Evolutionary conservation across 1,140 invertebrate genomes (phyloP).

Genomic region (Andricus grossulariae): DNA sequence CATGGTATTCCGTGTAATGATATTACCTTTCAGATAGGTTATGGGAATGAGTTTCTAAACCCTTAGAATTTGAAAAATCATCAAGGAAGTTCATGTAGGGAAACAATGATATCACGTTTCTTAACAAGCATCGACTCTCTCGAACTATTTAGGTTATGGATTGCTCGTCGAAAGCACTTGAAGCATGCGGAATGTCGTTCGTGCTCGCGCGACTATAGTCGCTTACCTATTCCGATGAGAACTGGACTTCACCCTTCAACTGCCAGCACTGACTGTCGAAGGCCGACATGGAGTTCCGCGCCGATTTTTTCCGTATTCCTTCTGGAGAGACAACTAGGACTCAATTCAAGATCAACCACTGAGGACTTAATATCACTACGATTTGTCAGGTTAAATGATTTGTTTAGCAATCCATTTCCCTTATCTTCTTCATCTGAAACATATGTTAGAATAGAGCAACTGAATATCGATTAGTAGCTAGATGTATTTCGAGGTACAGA

Average conservation of each 20-base stretch:
- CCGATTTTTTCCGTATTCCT: background rate
- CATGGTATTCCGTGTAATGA: no score
- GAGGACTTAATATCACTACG: slow-evolving; percentile 2
- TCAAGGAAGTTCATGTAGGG: background rate
- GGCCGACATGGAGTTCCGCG: slow-evolving; percentile 10
- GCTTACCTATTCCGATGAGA: slow-evolving; percentile 4
- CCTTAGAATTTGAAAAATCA: background rate
- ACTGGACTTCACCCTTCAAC: slow-evolving; percentile 27
- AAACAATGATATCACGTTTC: background rate
- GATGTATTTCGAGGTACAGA: background rate
- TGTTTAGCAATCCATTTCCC: slow-evolving; percentile 11
- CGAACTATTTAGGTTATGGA: background rate
- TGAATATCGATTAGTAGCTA: slow-evolving; percentile 13
- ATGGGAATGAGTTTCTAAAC: no score
- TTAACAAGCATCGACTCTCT: background rate
- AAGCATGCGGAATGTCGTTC: slow-evolving; percentile 25
- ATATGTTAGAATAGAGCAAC: slow-evolving; percentile 10
- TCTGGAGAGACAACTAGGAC: background rate
- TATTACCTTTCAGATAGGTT: no score
- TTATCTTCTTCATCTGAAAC: slow-evolving; percentile 5
- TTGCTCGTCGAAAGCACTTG: slow-evolving; percentile 2
- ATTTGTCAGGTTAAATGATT: background rate
- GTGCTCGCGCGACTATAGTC: slow-evolving; percentile 21
- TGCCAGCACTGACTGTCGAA: slow-evolving; percentile 1
- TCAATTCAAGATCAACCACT: background rate